phyloP scores from a whole-genome alignment of 2,888 invertebrate genomes.

The Agapetus fuscipes region DNA sequence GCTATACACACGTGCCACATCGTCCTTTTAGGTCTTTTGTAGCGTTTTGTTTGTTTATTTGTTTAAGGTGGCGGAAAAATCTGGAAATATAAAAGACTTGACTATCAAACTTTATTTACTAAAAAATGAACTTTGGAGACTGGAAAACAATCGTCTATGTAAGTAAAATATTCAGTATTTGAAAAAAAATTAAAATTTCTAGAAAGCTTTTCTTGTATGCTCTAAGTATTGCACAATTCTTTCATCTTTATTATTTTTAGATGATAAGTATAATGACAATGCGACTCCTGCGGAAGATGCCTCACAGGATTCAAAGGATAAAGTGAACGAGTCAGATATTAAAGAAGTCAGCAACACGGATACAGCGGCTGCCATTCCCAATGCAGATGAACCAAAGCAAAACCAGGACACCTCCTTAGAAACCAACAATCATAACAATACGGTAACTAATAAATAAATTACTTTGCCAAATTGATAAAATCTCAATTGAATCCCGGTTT shows the following conservation, averaged over 20 bases:
- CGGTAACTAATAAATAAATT: no score
- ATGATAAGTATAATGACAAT: conserved; percentile 14
- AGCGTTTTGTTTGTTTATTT: no score
- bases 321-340: conserved; percentile 3
- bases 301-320: no score
- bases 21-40: no score
- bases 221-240: neutral
- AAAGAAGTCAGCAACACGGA: conserved; percentile 8
- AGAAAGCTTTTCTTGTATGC: neutral
- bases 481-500: no score
- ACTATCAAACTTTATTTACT: conserved; percentile 11
- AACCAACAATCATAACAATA: no score
- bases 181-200: neutral
- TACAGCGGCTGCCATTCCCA: no score
- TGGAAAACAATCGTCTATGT: conserved; percentile 13
- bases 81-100: conserved; percentile 6
- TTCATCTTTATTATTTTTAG: conserved; percentile 7
- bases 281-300: conserved; percentile 1
- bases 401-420: no score
- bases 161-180: no score
- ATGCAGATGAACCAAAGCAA: no score
- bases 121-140: conserved; percentile 15
- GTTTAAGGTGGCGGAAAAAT: conserved; percentile 6
- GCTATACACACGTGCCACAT: no score
- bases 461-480: no score